Evolutionary conservation across 2,888 invertebrate genomes (phyloP), one percentile per base, ranked within the genome.

Genomic region (Lordiphosa fenestrarum): DNA sequence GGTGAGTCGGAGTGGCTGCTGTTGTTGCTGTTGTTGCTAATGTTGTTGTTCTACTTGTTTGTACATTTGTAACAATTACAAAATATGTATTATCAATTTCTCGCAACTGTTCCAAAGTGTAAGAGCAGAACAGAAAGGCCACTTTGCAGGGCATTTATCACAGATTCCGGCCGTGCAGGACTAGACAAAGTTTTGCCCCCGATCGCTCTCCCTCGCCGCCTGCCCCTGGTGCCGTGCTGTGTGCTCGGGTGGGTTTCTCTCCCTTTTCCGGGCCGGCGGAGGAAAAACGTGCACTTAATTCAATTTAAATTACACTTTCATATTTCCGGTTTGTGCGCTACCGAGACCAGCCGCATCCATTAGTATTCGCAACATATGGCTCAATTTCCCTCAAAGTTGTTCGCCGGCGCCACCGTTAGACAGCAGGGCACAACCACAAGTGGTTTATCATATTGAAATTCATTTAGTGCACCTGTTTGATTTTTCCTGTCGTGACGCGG

Each of bases 381-480:
- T 83, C 71, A 78, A 86, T 87, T 86, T 87, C 87, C 85, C 71
- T 83, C 67, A 76, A 80, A 80, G 76, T 72, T 70, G 67, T 62
- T 71, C 71, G 73, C 68, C 40, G 49, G 15, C 23, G 41, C 13
- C 19, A 21, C 44, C 53, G 35, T 23, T 15, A 25, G 39, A 19
- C 9, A 33, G 41, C 38, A 54, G 51, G 51, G 60, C 63, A 15
- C n/a, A 78, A 87, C 87, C 86, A 80, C 86, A 87, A 87, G 86
- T 83, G 83, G 86, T 87, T 86, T 83, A 76, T 75, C 61, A 72
- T 78, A 85, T 75, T 72, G 76, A 82, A 87, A 83, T 85, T 87
- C 80, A 87, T 86, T 87, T 85, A 73, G 68, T 87, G 76, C 86
- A 86, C 86, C 86, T 86, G 86, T 87, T 87, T 87, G 87, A 82